A percentile compares a stretch with the other conserved stretches of the same genome.
Conservation (phyloP, 2,113 vertebrate genomes). For the Mystacornis crossleyi region DNA sequence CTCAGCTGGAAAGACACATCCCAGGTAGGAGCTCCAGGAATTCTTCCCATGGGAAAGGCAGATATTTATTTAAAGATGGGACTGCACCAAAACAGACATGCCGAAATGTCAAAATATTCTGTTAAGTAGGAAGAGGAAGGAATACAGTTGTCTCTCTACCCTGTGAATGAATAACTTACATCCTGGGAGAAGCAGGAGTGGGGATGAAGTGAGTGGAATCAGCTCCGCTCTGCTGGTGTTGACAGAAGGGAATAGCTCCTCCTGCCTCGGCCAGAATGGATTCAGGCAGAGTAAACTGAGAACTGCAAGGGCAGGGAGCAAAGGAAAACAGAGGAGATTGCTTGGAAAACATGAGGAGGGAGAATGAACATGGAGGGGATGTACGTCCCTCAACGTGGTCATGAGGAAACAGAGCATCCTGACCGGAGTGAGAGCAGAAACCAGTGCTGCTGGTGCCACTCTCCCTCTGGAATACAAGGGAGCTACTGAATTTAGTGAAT, state of each 20-base stretch:
- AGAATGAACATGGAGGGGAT: not conserved
- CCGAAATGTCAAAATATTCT: not conserved
- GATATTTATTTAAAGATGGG: not conserved
- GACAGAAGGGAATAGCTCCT: not conserved
- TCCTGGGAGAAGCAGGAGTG: not conserved
- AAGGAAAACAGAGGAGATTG: not conserved
- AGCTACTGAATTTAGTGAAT: fast-evolving
- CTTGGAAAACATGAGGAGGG: not conserved
- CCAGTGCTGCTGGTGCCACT: not conserved
- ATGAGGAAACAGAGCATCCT: not conserved
- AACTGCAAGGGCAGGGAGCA: not conserved
- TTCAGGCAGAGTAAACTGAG: not conserved
- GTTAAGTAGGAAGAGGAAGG: not conserved
- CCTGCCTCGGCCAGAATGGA: not conserved
- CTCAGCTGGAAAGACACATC: not conserved
- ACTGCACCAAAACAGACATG: not conserved
- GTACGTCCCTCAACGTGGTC: fast-evolving
- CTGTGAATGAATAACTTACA: not conserved
- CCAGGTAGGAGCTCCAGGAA: not conserved
- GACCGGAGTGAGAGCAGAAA: fast-evolving
- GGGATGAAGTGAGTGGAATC: not conserved
- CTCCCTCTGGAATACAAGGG: not conserved
- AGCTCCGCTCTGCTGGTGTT: not conserved
- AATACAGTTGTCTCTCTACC: not conserved
- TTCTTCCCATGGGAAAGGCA: not conserved